phyloP scores from a whole-genome alignment of 2,797 vertebrate species.

The Megalops cyprinoides region DNA sequence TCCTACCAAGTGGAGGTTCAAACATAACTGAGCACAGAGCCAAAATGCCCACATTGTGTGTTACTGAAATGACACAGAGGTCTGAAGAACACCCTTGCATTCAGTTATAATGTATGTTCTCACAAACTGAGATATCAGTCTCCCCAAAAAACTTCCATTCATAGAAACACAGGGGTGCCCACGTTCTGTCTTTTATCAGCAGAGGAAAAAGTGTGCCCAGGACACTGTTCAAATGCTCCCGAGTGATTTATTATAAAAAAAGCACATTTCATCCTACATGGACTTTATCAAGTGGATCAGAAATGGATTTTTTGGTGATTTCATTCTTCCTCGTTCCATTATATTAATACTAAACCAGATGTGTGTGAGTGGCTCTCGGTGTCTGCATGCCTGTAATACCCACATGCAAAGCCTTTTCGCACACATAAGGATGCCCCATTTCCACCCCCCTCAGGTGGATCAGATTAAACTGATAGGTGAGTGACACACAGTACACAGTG shows the following conservation, averaged over 20 bases:
- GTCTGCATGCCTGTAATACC: background rate
- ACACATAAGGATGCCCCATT: background rate
- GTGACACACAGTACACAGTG: background rate
- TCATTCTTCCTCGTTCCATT: background rate
- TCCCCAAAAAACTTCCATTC: background rate
- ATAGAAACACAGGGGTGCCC: background rate
- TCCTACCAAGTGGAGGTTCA: background rate
- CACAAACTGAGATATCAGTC: background rate
- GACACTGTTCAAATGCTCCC: background rate
- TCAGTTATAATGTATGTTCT: no score
- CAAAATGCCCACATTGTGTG: background rate
- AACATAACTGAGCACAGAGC: conserved; percentile 11
- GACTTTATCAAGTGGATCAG: no score
- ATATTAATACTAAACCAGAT: background rate
- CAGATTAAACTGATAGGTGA: background rate
- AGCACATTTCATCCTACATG: no score
- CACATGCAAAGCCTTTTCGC: background rate
- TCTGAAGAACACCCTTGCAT: background rate
- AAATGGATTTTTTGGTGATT: no score
- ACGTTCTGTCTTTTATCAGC: background rate
- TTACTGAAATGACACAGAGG: background rate
- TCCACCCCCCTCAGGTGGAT: background rate
- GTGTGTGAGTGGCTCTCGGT: background rate
- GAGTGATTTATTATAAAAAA: background rate
- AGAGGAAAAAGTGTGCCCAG: background rate